Percentiles rank a stretch among this genome's conserved stretches.
Conservation (phyloP, 2,113 vertebrate species). For the Halichoeres trimaculatus region DNA sequence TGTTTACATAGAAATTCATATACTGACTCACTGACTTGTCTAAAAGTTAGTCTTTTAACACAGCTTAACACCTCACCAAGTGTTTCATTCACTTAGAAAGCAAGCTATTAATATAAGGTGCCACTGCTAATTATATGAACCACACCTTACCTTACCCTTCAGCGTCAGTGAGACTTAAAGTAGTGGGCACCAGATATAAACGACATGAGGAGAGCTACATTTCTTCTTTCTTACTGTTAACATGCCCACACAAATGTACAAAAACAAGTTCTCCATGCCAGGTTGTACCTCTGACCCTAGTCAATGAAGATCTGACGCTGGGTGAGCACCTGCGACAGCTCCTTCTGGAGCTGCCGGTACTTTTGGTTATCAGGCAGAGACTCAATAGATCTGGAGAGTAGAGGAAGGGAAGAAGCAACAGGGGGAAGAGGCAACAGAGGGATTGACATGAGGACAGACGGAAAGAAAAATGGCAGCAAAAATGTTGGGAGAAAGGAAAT, state of each 20-base stretch:
- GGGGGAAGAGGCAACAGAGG: slow-evolving; percentile 26
- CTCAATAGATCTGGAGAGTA: slow-evolving; percentile 96
- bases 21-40: no score
- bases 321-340: slow-evolving; percentile 98
- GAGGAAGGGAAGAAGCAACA: slow-evolving; percentile 57
- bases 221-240: not conserved
- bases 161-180: not conserved
- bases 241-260: slow-evolving; percentile 29
- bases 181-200: not conserved
- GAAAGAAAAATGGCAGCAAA: slow-evolving; percentile 13
- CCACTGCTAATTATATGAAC: no score
- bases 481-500: slow-evolving; percentile 5
- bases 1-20: no score
- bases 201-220: not conserved
- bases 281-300: slow-evolving; percentile 92
- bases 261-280: slow-evolving; percentile 52
- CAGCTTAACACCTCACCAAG: no score
- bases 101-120: no score
- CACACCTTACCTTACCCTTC: not conserved
- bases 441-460: slow-evolving; percentile 18
- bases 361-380: slow-evolving; percentile 99
- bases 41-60: no score
- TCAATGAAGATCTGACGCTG: slow-evolving; percentile 99
- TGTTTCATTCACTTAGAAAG: no score
- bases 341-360: slow-evolving; percentile 98